These are phyloP conservation scores for Dallia pectoralis DNA, from an alignment of 2,797 vertebrate genomes.

Conservation along the genomic window DNA sequence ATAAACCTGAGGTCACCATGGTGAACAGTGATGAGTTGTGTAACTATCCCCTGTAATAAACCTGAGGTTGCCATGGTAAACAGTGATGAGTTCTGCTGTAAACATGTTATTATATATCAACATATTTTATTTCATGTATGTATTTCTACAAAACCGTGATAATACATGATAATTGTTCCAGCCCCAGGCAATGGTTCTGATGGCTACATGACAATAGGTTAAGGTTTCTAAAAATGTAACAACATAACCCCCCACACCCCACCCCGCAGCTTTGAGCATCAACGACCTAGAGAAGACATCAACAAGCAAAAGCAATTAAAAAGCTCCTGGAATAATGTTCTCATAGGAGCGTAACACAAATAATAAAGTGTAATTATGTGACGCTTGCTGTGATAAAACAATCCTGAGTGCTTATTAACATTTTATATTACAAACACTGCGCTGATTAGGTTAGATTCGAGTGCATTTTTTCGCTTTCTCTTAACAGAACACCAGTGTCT, in stretches of 20 bases:
- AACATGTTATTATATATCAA: too few relatives aligned
- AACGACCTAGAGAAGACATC: not conserved
- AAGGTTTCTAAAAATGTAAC: not conserved
- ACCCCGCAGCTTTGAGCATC: too few relatives aligned
- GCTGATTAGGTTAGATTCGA: constrained; percentile 23
- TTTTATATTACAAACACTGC: constrained; percentile 28
- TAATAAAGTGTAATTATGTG: constrained; percentile 57
- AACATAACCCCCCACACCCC: not conserved
- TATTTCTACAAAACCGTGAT: too few relatives aligned
- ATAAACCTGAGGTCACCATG: too few relatives aligned
- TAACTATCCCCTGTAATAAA: too few relatives aligned
- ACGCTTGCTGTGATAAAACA: constrained; percentile 47
- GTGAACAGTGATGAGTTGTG: too few relatives aligned
- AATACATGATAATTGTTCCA: not conserved
- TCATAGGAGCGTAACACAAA: constrained; percentile 50
- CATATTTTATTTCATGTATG: too few relatives aligned
- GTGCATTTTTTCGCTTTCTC: constrained; percentile 14
- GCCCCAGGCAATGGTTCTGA: not conserved
- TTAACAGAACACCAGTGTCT: not conserved
- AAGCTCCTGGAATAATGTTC: constrained; percentile 38
- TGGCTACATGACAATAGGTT: not conserved
- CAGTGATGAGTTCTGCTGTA: too few relatives aligned
- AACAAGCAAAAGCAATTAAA: constrained; percentile 41
- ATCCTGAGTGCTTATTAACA: constrained; percentile 36
- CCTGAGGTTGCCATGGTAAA: too few relatives aligned